Percentiles rank a stretch among this genome's conserved stretches.
Evolutionary conservation across 2,888 invertebrate species (phyloP).

Genomic region (Agelastica alni): DNA sequence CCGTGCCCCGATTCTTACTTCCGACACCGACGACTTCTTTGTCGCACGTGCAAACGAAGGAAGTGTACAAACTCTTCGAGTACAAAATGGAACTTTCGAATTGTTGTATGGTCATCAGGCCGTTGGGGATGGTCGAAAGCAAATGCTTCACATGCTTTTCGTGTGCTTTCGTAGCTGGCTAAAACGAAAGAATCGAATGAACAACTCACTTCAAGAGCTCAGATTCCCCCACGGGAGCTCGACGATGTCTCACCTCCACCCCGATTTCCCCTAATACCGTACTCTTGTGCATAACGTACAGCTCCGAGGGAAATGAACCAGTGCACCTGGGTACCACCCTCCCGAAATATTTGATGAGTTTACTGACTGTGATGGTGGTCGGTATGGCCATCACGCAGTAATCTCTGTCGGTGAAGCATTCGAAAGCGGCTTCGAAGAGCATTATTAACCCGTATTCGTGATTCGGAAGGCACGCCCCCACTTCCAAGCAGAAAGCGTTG

Average conservation of each 20-base stretch:
- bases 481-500: constrained; percentile 67
- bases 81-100: constrained; percentile 35
- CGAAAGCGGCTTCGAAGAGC: constrained; percentile 68
- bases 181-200: constrained; percentile 27
- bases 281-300: constrained; percentile 57
- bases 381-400: constrained; percentile 67
- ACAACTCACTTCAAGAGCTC: neutral
- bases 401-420: constrained; percentile 67
- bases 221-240: no score
- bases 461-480: constrained; percentile 62
- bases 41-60: constrained; percentile 43
- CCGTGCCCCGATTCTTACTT: constrained; percentile 38
- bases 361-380: constrained; percentile 33
- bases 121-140: constrained; percentile 38
- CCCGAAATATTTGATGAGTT: constrained; percentile 32
- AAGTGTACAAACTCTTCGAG: constrained; percentile 32
- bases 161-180: constrained; percentile 35
- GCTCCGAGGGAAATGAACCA: constrained; percentile 54
- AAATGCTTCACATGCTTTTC: constrained; percentile 36
- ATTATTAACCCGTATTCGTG: constrained; percentile 63
- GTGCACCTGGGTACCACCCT: constrained; percentile 49
- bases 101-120: constrained; percentile 33
- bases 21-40: constrained; percentile 45
- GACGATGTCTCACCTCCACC: constrained; percentile 33
- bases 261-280: constrained; percentile 38